Base-by-base conservation (phyloP, 2,888 invertebrate species). In the Lumbricus terrestris region DNA sequence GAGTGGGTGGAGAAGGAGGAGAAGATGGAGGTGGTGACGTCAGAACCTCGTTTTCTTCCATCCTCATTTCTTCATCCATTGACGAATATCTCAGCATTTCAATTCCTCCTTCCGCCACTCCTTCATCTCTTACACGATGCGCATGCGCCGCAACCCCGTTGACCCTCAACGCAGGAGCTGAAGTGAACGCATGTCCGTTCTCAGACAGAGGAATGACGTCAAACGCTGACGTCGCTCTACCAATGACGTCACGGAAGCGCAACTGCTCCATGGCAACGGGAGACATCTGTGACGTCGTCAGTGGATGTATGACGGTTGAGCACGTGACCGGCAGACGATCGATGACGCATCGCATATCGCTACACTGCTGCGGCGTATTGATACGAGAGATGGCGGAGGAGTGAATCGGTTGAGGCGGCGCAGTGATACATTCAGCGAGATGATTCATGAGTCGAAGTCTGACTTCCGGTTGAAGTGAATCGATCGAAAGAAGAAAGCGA, bases 401-500 rank as follows among this genome's bases (percentile, higher is more conserved):
- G 13, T 69, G 69, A 69, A n/a, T 69, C 8, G 69, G 34, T 23
- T 85, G 34, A 2, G 47, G 90, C 88, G 37, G 38, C 85, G 88
- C 90, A 90, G 40, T 93, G 92, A 90, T 93, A 93, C 91, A 92
- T 92, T 37, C 89, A 3, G 93, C 93, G 42, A 94, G 92, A 91
- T 94, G 94, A 82, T 93, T 92, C 89, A 93, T 90, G 13, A 94
- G 92, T 37, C 93, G 93, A 34, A 92, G 47, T 35, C 82, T 92
- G 47, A 93, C 92, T 33, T 94, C 93, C 47, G 93, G 93, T 3
- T 92, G 91, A 85, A 93, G 93, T 35, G 93, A 93, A 23, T 93
- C 92, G 37, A 93, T 92, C n/a, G 93, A 92, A 47, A 92, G 92
- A 35, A 94, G 91, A 92, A 94, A 94, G 42, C 94, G 92, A 40